phyloP scores from a whole-genome alignment of 2,113 vertebrate genomes.

The Chrysemys picta region DNA sequence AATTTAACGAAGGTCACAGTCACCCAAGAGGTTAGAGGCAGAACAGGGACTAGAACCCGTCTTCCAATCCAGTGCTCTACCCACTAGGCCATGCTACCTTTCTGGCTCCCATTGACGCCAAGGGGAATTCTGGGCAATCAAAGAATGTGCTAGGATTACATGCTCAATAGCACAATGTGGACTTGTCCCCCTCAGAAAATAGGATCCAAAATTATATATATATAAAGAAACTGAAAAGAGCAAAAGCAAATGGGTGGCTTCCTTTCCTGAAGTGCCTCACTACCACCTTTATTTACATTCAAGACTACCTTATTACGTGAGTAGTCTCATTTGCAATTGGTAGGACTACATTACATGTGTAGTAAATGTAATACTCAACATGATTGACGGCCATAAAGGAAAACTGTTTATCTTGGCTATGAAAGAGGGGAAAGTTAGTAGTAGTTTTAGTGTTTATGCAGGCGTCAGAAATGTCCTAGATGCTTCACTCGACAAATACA shows the following conservation, averaged over 20 bases:
- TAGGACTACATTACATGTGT: background rate
- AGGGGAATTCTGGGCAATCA: constrained; percentile 38
- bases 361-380: background rate
- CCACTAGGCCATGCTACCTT: constrained; percentile 37
- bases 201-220: background rate
- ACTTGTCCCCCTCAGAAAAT: constrained; percentile 40
- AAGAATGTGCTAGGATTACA: constrained; percentile 9
- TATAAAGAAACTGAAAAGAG: background rate
- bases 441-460: background rate
- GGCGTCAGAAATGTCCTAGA: accelerated
- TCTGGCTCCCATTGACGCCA: background rate
- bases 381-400: background rate
- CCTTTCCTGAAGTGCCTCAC: background rate
- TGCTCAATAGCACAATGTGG: constrained; percentile 21
- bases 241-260: background rate
- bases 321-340: constrained; percentile 26
- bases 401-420: constrained; percentile 4
- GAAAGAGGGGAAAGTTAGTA: background rate
- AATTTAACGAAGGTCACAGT: constrained; percentile 11
- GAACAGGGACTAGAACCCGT: background rate
- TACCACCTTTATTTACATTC: background rate
- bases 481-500: background rate
- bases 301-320: background rate
- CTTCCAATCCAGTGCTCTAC: background rate
- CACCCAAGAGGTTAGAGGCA: background rate